Base-by-base conservation (phyloP, 2,888 invertebrate genomes). In the Drosophila cracens region DNA sequence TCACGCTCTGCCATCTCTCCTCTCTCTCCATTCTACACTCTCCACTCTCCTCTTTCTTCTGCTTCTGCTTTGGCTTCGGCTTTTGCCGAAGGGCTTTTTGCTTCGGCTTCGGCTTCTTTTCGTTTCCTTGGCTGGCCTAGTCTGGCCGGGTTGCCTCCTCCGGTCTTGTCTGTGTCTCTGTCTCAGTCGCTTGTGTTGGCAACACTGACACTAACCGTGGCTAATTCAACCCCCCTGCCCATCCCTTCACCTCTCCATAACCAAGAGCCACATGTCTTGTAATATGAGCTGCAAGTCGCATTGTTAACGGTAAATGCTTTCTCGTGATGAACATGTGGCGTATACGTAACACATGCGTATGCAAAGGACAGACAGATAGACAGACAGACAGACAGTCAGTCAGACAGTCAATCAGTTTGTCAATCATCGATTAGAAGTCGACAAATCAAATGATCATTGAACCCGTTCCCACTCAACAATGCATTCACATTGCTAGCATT, bases 371-470 rank as follows among this genome's bases (percentile, higher is more conserved):
- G 46, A 25, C 51, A 38, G 34, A 10, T 33, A 40, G 25, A 10
- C 27, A 49, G 21, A 10, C 27, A 49, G 21, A 10, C 34, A 34
- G 34, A 16, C 43, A 21, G 7, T 21, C 11, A n/a, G 36, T 36
- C 63, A 48, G 29, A 13, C 25, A 21, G 33, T 34, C 5, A 36
- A 4, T 18, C 16, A 34, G 29, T n/a, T 21, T 46, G 16, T 8
- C 27, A 67, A 25, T 34, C 21, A 34, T 34, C 16, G 46, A 46
- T 46, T 46, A 40, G 53, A 31, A 52, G 34, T 54, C 49, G 62
- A 51, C 75, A 66, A 75, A 81, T 87, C 70, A 73, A 79, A 73
- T 82, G 87, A 76, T 70, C 87, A 73, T 73, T 83, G 81, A 81
- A 83, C 66, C 53, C 72, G 40, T 56, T 59, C 69, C 53, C 60